phyloP scores from a whole-genome alignment of 2,113 vertebrate species.

The Ahaetulla prasina region DNA sequence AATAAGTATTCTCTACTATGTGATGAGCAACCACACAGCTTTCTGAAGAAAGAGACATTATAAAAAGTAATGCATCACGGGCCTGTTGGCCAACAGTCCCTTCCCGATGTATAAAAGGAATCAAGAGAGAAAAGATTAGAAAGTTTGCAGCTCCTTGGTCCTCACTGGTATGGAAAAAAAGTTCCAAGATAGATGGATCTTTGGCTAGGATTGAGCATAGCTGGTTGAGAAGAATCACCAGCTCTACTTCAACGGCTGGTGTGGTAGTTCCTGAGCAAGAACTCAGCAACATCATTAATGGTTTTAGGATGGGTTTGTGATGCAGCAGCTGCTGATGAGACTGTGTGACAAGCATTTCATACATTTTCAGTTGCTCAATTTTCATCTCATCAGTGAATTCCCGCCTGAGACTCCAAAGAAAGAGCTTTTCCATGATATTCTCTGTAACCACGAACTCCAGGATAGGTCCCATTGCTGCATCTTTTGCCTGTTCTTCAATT shows the following conservation, averaged over 20 bases:
- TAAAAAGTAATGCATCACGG: conserved; percentile 89
- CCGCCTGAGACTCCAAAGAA: conserved; percentile 92
- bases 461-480: conserved; percentile 94
- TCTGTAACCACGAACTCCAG: conserved; percentile 96
- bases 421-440: conserved; percentile 97
- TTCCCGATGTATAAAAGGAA: conserved; percentile 95
- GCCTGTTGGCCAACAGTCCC: conserved; percentile 92
- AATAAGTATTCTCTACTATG: conserved; percentile 91
- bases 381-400: conserved; percentile 96
- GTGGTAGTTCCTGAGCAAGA: conserved; percentile 82
- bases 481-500: conserved; percentile 87
- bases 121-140: conserved; percentile 95
- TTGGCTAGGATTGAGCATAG: conserved; percentile 92
- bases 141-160: conserved; percentile 98
- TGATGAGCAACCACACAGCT: conserved; percentile 86
- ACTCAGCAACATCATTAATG: conserved; percentile 95
- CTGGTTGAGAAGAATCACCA: conserved; percentile 89
- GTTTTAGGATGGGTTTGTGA: conserved; percentile 91
- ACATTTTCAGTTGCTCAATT: conserved; percentile 94
- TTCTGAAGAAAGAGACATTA: conserved; percentile 95
- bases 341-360: conserved; percentile 91
- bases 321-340: conserved; percentile 91
- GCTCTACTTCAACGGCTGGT: conserved; percentile 80
- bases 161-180: conserved; percentile 97
- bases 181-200: conserved; percentile 90